Base-by-base conservation (phyloP, 1,140 invertebrate species). In the Bombus sibiricus region DNA sequence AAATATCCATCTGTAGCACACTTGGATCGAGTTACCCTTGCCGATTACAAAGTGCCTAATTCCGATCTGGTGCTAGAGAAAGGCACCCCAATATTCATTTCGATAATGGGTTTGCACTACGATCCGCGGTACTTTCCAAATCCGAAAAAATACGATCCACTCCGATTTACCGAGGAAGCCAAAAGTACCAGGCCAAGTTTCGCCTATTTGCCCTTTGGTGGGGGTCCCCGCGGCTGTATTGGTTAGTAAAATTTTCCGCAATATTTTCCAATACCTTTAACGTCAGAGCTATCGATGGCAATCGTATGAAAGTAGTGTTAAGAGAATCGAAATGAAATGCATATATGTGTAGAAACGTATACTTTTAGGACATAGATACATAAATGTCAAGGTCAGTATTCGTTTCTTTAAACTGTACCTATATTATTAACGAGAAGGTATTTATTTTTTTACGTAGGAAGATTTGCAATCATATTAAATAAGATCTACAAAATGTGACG, bases 61-160 rank as follows among this genome's bases (percentile, higher is more conserved):
- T 95, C 93, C 28, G 93, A 95, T 18, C 88, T 97, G 3, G 88
- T 94, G 2, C 91, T 96, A 74, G 94, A 96, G 6, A 53, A 53
- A 22, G 18, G 47, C 5, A 22, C 6, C 6, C 18, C 18, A 0
- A 53, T 53, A 53, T 53, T 53, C 47, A 53, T 53, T 22, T 53
- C 47, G 6, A 8, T 2, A 8, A 53, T 53, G 18, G 47, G 47
- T 22, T 53, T 18, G 1, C 47, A 53, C 5, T 2, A 53, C 0
- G 47, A 53, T 53, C 0, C 47, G 18, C 18, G 0, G 0, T 53
- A 53, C 5, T 53, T 53, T 0, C 47, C 47, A 0, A 8, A 53
- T 53, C 97, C 98, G 0, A 94, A 97, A 13, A 92, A 92, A 18
- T 98, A 97, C 92, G 96, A 97, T 91, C 98, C 47, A 53, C 18